Percentiles rank a stretch among this genome's conserved stretches.
These are phyloP conservation scores for Dasysyrphus albostriatus DNA, from an alignment of 2,888 invertebrate genomes.

Conservation along the genomic window DNA sequence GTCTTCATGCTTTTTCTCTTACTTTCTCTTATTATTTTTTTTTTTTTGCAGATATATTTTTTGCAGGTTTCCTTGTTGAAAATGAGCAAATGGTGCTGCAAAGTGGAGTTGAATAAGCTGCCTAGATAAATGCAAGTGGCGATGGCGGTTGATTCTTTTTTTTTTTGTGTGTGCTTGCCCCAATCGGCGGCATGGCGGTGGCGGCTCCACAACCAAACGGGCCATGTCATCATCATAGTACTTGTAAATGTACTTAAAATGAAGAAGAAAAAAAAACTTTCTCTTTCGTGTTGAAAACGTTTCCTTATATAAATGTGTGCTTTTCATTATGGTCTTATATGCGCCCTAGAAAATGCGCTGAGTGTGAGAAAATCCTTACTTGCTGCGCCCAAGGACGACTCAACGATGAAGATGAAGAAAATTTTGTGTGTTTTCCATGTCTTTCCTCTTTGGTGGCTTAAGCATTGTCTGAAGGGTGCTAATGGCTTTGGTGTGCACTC, in stretches of 20 bases:
- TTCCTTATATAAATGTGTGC: constrained; percentile 38
- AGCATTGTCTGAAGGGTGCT: constrained; percentile 68
- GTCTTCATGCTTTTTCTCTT: constrained; percentile 36
- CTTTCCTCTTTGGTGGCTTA: constrained; percentile 50
- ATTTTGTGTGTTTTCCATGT: constrained; percentile 53
- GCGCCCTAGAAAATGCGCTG: constrained; percentile 47
- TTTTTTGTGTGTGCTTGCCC: background rate
- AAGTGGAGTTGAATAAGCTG: constrained; percentile 66
- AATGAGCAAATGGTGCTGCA: constrained; percentile 61
- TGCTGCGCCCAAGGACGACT: constrained; percentile 12
- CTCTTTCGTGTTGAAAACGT: constrained; percentile 49
- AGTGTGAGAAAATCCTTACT: constrained; percentile 45
- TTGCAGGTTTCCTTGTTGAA: constrained; percentile 12
- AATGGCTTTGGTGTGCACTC: constrained; percentile 64
- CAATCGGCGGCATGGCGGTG: background rate
- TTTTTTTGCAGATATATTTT: constrained; percentile 4
- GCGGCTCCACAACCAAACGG: constrained; percentile 29
- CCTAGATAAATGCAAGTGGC: constrained; percentile 66
- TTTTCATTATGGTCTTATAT: constrained; percentile 45
- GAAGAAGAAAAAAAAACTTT: constrained; percentile 36
- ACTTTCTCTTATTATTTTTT: constrained; percentile 6
- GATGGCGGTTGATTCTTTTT: constrained; percentile 30
- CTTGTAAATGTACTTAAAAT: constrained; percentile 42
- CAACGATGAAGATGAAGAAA: constrained; percentile 27
- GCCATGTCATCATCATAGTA: constrained; percentile 40